Conservation (phyloP, 2,113 vertebrate genomes). For the Alosa alosa region DNA sequence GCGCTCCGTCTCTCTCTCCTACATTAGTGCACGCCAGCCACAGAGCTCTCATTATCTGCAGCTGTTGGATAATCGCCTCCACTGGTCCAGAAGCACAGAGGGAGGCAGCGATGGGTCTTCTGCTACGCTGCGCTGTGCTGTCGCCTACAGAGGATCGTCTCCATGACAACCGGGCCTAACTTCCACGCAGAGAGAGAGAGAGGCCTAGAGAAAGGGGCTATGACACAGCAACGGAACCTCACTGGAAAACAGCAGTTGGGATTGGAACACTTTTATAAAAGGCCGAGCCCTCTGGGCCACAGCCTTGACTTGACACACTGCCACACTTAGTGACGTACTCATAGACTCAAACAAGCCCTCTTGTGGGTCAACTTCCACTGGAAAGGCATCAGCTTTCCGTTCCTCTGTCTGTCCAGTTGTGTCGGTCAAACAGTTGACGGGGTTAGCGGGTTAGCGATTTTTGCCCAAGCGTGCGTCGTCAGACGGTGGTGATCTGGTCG, state of each 20-base stretch:
- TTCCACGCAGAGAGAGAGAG: background rate
- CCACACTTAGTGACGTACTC: background rate
- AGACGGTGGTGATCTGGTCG: conserved; percentile 98
- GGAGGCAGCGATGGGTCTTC: conserved; percentile 5
- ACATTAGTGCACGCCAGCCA: conserved; percentile 28
- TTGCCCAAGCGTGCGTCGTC: conserved; percentile 52
- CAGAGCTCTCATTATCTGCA: conserved; percentile 41
- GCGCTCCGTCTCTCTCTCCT: background rate
- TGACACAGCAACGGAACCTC: background rate
- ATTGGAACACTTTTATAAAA: background rate
- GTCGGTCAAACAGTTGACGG: background rate
- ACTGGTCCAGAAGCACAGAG: conserved; percentile 6
- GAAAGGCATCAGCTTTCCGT: background rate
- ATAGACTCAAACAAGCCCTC: background rate
- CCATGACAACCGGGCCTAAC: conserved; percentile 38
- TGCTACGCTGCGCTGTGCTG: background rate
- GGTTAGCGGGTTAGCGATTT: background rate
- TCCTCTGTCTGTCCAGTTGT: background rate
- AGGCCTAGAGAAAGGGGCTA: background rate
- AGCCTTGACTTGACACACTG: background rate
- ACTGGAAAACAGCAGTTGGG: background rate
- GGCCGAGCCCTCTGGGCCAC: background rate
- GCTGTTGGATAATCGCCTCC: conserved; percentile 35
- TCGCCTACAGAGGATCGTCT: conserved; percentile 34
- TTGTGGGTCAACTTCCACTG: background rate